Conservation (phyloP, 2,888 invertebrate genomes). For the Volucella bombylans region DNA sequence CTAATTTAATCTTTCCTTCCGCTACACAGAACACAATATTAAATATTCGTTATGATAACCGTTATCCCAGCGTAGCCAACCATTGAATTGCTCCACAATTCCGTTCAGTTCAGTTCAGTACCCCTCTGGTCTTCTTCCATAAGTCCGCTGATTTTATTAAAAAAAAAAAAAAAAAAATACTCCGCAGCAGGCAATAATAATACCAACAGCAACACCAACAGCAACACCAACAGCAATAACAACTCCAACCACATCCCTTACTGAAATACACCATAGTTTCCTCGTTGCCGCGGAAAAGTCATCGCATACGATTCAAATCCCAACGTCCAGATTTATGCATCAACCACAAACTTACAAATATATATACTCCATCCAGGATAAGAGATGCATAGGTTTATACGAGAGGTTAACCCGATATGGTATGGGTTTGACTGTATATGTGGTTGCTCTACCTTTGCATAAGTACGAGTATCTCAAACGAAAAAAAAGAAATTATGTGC, state of each 20-base stretch:
- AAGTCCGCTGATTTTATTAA: constrained; percentile 49
- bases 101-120: background rate
- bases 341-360: constrained; percentile 44
- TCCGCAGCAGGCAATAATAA: no score
- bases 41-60: constrained; percentile 70
- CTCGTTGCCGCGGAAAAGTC: constrained; percentile 25
- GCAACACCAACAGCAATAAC: background rate
- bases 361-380: constrained; percentile 38
- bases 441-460: constrained; percentile 23
- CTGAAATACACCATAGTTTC: constrained; percentile 12
- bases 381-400: background rate
- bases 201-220: constrained; percentile 5
- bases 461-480: constrained; percentile 16
- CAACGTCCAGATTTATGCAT: constrained; percentile 62
- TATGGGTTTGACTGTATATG: constrained; percentile 44
- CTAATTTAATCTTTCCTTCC: constrained; percentile 70
- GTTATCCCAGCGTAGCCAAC: constrained; percentile 55
- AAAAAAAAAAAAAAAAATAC: constrained; percentile 5
- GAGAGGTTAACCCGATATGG: constrained; percentile 59
- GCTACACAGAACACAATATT: constrained; percentile 68
- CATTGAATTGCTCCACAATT: constrained; percentile 45
- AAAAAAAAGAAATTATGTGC: no score
- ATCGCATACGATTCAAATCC: constrained; percentile 52
- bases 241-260: background rate
- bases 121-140: background rate